Evolutionary conservation across 2,797 vertebrate genomes (phyloP).

Genomic region (Orestias chungarensis): DNA sequence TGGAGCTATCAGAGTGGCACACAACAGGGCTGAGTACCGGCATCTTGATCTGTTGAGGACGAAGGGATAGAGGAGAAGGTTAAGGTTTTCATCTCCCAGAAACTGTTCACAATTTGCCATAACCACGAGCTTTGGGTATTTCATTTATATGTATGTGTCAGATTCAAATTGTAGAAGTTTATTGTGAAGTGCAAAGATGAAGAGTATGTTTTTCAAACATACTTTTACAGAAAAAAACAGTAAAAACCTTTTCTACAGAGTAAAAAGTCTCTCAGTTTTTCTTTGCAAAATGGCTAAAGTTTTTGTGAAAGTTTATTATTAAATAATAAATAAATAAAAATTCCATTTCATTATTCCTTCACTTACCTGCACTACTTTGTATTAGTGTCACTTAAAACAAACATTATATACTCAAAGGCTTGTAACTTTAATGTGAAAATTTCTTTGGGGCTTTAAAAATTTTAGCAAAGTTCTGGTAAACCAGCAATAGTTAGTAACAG

Average conservation of each 20-base stretch:
- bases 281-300: not conserved
- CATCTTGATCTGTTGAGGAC: constrained; percentile 81
- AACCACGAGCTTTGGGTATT: not conserved
- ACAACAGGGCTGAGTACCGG: constrained; percentile 82
- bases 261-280: not conserved
- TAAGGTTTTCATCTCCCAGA: not conserved
- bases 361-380: too few relatives aligned
- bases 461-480: too few relatives aligned
- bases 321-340: too few relatives aligned
- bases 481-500: too few relatives aligned
- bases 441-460: too few relatives aligned
- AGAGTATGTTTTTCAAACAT: not conserved
- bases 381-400: too few relatives aligned
- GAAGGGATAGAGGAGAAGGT: not conserved
- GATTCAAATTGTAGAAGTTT: not conserved
- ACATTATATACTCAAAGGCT: too few relatives aligned
- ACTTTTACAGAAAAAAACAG: not conserved
- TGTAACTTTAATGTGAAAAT: too few relatives aligned
- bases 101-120: not conserved
- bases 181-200: not conserved
- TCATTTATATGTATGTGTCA: not conserved
- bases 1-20: constrained; percentile 83
- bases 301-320: not conserved
- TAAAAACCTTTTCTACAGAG: not conserved
- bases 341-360: too few relatives aligned